Evolutionary conservation across 2,113 vertebrate species (phyloP).

Genomic region (Scytalopus superciliaris): DNA sequence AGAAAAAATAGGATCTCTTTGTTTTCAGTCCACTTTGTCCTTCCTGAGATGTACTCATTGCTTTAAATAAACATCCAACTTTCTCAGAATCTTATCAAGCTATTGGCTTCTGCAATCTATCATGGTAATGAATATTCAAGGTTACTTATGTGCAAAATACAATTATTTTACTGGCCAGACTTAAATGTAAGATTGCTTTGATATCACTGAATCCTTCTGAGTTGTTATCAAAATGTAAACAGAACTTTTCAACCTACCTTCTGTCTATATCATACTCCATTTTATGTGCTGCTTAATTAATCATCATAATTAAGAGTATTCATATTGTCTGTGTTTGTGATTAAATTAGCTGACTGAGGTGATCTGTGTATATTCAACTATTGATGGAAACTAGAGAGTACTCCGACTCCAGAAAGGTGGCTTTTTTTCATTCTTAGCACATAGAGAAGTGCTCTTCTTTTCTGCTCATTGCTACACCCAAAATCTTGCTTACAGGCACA

Average conservation of each 20-base stretch:
- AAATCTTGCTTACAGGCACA: background rate
- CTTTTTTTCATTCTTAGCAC: background rate
- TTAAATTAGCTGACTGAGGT: background rate
- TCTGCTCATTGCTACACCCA: background rate
- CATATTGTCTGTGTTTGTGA: background rate
- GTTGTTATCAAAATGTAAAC: background rate
- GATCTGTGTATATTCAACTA: background rate
- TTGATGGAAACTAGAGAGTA: background rate
- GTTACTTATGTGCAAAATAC: background rate
- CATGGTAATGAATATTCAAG: background rate
- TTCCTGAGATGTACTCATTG: background rate
- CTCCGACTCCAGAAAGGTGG: background rate
- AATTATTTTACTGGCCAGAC: background rate
- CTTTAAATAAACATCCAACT: background rate
- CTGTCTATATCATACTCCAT: background rate
- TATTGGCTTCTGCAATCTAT: background rate
- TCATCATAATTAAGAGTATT: background rate
- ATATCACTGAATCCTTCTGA: background rate
- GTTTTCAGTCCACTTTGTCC: background rate
- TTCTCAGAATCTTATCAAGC: background rate
- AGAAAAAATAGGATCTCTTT: background rate
- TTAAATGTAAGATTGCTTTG: background rate
- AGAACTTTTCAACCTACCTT: background rate
- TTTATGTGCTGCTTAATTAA: background rate
- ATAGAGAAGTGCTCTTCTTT: background rate